Percentiles rank a stretch among this genome's conserved stretches.
These are phyloP conservation scores for Platycercus adscitus DNA, from an alignment of 2,113 vertebrate genomes.

Conservation along the genomic window DNA sequence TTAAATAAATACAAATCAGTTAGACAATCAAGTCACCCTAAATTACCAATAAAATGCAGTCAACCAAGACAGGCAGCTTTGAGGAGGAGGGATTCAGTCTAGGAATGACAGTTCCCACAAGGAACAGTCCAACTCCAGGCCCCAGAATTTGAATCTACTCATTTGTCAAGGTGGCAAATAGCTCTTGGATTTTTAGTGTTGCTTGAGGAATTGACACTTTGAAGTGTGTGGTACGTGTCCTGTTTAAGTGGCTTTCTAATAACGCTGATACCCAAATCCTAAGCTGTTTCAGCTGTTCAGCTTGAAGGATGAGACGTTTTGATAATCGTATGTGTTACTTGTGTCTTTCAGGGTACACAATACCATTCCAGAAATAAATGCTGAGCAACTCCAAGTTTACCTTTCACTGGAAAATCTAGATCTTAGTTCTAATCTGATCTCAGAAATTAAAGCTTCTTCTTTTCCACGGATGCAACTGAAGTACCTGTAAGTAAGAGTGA, in stretches of 20 bases:
- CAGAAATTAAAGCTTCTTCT: conserved; percentile 81
- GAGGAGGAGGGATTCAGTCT: neutral
- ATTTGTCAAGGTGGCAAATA: neutral
- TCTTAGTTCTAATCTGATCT: conserved; percentile 84
- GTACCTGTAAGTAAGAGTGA: conserved; percentile 78
- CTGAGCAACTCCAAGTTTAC: conserved; percentile 79
- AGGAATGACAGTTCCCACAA: neutral
- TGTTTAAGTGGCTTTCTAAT: neutral
- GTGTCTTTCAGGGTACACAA: conserved; percentile 81
- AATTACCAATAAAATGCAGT: neutral
- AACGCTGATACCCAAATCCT: neutral
- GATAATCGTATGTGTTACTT: neutral
- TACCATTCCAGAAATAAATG: conserved; percentile 77
- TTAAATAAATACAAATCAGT: conserved; percentile 1
- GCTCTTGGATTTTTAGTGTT: neutral
- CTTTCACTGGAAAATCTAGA: conserved; percentile 82
- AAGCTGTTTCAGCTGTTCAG: neutral
- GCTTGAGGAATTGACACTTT: neutral
- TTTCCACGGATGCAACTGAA: conserved; percentile 85
- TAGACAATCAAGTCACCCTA: neutral
- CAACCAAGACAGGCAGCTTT: neutral
- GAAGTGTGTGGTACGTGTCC: neutral
- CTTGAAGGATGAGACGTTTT: neutral
- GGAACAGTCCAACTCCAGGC: neutral
- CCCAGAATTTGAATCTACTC: neutral